Evolutionary conservation across 2,888 invertebrate species (phyloP).

Genomic region (Leucozona laternaria): DNA sequence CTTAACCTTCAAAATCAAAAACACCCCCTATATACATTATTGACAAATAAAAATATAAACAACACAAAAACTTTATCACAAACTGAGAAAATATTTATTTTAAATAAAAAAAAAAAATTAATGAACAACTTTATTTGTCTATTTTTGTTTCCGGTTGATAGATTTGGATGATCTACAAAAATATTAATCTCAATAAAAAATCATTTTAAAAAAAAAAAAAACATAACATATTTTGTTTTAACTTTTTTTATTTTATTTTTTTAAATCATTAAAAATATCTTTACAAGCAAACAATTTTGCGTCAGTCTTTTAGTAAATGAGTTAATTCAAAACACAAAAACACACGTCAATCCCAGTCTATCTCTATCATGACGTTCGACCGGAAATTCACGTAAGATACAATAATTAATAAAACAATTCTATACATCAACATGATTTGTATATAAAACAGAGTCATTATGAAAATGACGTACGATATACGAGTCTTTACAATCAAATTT

Average conservation of each 20-base stretch:
- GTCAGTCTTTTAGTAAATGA: not conserved
- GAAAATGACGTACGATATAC: slow-evolving; percentile 1
- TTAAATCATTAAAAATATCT: not conserved
- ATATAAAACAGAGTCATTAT: not conserved
- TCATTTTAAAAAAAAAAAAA: not conserved
- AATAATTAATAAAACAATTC: slow-evolving; percentile 18
- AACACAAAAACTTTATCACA: not conserved
- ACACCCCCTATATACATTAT: slow-evolving; percentile 7
- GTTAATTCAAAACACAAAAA: not conserved
- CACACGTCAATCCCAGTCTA: slow-evolving; percentile 15
- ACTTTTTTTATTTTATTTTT: not conserved
- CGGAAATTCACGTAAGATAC: slow-evolving; percentile 22
- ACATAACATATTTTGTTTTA: not conserved
- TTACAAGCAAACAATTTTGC: not conserved
- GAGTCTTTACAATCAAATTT: not conserved
- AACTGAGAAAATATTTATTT: slow-evolving; percentile 10
- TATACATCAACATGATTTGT: not conserved
- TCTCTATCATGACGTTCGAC: slow-evolving; percentile 1
- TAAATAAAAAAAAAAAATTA: not conserved
- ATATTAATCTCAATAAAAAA: not conserved
- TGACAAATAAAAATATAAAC: not conserved
- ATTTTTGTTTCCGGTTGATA: not conserved
- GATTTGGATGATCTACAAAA: not conserved
- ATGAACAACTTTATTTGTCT: not conserved
- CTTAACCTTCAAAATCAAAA: not conserved